phyloP scores from a whole-genome alignment of 2,797 vertebrate species.

The Calcarius lapponicus region DNA sequence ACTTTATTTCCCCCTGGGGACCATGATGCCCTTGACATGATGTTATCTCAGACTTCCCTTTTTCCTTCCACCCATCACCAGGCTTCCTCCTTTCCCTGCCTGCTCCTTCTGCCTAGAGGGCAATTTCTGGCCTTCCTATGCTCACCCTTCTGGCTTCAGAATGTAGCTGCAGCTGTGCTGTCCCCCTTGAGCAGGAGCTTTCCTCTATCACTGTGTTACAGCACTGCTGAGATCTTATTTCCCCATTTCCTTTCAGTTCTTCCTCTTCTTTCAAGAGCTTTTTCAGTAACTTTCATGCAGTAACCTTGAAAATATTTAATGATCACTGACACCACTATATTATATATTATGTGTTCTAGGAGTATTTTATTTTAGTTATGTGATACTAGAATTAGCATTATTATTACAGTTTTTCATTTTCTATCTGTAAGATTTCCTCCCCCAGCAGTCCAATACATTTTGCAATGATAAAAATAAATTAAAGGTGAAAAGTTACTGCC shows the following conservation, averaged over 20 bases:
- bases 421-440: slow-evolving; percentile 16
- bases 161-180: not conserved
- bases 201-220: not conserved
- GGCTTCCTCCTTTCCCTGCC: not conserved
- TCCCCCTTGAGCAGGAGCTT: not conserved
- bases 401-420: slow-evolving; percentile 42
- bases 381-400: slow-evolving; percentile 45
- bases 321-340: slow-evolving; percentile 2
- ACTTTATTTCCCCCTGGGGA: not conserved
- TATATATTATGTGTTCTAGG: slow-evolving; percentile 18
- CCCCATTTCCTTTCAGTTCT: not conserved
- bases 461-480: slow-evolving; percentile 47
- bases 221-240: not conserved
- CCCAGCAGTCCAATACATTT: not conserved
- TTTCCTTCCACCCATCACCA: not conserved
- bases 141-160: not conserved
- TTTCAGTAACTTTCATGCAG: not conserved
- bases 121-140: not conserved
- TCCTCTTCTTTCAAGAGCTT: not conserved
- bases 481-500: slow-evolving; percentile 49
- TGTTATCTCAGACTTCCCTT: not conserved
- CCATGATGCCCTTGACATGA: not conserved
- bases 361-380: slow-evolving; percentile 46
- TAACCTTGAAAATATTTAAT: slow-evolving; percentile 57
- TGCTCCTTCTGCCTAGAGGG: not conserved